These are phyloP conservation scores for Anguilla marmorata DNA, from an alignment of 2,797 vertebrate species.

Conservation along the genomic window DNA sequence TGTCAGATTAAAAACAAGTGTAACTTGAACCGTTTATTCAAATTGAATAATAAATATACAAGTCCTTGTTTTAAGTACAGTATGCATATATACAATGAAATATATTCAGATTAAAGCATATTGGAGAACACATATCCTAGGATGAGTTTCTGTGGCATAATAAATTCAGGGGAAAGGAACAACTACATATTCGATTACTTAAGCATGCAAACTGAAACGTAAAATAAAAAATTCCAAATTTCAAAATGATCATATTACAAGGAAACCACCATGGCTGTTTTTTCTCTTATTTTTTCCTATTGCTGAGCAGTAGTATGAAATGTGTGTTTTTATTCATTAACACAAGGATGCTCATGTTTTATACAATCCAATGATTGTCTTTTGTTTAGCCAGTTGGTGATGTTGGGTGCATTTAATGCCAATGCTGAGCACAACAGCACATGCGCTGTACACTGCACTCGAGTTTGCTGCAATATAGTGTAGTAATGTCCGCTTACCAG, in stretches of 20 bases:
- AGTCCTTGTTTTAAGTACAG: conserved; percentile 22
- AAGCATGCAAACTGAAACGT: conserved; percentile 35
- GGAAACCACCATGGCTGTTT: not conserved
- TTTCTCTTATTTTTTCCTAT: conserved; percentile 4
- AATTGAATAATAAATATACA: conserved; percentile 36
- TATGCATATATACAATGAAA: conserved; percentile 30
- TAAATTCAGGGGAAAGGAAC: conserved; percentile 29
- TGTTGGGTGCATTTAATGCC: not conserved
- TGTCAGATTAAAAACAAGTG: not conserved
- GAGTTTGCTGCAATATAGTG: not conserved
- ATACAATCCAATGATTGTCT: not conserved
- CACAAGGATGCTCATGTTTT: not conserved
- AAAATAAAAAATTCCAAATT: conserved; percentile 6
- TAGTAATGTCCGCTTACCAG: not conserved
- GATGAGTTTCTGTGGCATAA: conserved; percentile 19
- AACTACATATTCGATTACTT: conserved; percentile 24
- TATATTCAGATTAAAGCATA: conserved; percentile 22
- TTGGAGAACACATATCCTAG: conserved; percentile 23
- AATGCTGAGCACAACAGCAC: not conserved
- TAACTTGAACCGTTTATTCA: conserved; percentile 36
- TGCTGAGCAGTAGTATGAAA: not conserved
- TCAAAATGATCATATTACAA: not conserved
- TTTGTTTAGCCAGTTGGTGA: not conserved
- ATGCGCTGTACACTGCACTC: not conserved
- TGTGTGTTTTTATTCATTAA: not conserved